Percentiles rank a stretch among this genome's conserved stretches.
These are phyloP conservation scores for Oryzias melastigma DNA, from an alignment of 2,113 vertebrate genomes.

Conservation along the genomic window DNA sequence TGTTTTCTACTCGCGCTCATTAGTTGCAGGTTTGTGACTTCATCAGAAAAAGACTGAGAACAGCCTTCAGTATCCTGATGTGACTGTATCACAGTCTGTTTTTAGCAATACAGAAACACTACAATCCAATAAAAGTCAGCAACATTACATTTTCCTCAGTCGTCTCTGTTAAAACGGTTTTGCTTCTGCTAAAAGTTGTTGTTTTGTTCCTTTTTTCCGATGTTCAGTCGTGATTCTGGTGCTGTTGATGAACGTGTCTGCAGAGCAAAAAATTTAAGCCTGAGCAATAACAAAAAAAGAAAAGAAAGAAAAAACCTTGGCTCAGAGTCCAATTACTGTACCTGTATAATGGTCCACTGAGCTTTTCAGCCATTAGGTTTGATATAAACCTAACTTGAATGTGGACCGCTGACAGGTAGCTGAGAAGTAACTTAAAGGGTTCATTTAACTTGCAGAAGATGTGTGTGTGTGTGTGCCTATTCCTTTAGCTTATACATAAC, in stretches of 20 bases:
- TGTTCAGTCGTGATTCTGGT: constrained; percentile 17
- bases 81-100: constrained; percentile 27
- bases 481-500: background rate
- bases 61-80: constrained; percentile 19
- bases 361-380: constrained; percentile 23
- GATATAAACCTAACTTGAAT: constrained; percentile 28
- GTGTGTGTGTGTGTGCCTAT: background rate
- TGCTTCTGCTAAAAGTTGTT: constrained; percentile 33
- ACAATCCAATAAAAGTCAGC: background rate
- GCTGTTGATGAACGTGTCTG: constrained; percentile 30
- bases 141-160: background rate
- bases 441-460: background rate
- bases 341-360: constrained; percentile 30
- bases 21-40: constrained; percentile 49
- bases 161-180: constrained; percentile 5
- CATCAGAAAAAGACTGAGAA: constrained; percentile 29
- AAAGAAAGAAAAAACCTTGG: background rate
- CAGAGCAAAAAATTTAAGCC: constrained; percentile 17
- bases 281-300: constrained; percentile 12
- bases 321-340: constrained; percentile 28
- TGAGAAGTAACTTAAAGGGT: constrained; percentile 3
- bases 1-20: constrained; percentile 43
- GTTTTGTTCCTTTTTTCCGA: constrained; percentile 26
- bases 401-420: constrained; percentile 18
- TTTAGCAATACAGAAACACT: constrained; percentile 3